These are phyloP conservation scores for Brachystomella parvula DNA, from an alignment of 1,140 invertebrate genomes.

Conservation along the genomic window DNA sequence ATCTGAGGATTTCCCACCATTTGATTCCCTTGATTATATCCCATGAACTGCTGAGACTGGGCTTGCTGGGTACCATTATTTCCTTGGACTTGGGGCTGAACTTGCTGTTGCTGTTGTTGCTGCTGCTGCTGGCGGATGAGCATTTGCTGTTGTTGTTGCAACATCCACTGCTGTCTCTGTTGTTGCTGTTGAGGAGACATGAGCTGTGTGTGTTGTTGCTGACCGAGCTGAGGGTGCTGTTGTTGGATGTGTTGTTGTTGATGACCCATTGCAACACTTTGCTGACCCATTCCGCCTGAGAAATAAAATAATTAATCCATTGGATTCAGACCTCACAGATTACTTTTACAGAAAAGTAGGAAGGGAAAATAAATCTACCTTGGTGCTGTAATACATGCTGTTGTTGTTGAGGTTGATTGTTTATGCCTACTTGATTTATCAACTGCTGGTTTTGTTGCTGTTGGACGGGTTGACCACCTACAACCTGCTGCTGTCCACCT, in stretches of 20 bases:
- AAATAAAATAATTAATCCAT: conserved; percentile 33
- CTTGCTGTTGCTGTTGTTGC: conserved; percentile 33
- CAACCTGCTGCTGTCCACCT: conserved; percentile 34
- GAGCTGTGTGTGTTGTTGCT: conserved; percentile 46
- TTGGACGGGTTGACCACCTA: conserved; percentile 33
- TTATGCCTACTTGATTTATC: conserved; percentile 26
- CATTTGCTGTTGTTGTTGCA: conserved; percentile 45
- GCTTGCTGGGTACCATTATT: conserved; percentile 42
- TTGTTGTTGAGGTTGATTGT: conserved; percentile 38
- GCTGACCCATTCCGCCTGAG: conserved; percentile 22
- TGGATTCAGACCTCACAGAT: too few relatives aligned
- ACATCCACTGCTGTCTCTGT: conserved; percentile 44
- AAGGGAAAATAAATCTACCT: conserved; percentile 11
- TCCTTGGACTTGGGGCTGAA: conserved; percentile 31
- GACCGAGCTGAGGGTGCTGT: conserved; percentile 34
- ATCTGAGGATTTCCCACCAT: conserved; percentile 45
- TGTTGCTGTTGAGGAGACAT: conserved; percentile 47
- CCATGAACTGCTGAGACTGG: conserved; percentile 51
- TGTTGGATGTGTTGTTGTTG: conserved; percentile 38
- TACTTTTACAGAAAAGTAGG: too few relatives aligned
- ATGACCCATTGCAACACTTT: conserved; percentile 38
- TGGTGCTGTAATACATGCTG: conserved; percentile 52
- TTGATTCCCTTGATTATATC: conserved; percentile 48
- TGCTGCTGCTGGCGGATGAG: conserved; percentile 39
- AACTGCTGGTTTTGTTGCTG: conserved; percentile 30